phyloP scores from a whole-genome alignment of 1,140 invertebrate genomes.

The Macrostomum lignano region DNA sequence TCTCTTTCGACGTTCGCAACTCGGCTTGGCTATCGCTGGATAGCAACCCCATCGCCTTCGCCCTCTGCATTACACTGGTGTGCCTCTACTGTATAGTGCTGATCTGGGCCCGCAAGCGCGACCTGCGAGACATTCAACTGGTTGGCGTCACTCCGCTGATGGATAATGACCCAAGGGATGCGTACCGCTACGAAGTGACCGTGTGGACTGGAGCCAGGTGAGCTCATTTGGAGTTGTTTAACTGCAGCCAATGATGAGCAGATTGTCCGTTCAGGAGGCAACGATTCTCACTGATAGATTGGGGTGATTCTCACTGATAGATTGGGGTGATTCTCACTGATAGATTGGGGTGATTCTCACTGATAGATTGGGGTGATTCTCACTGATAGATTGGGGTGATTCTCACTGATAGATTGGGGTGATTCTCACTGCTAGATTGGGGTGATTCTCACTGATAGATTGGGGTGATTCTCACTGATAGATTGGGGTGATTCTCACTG shows the following conservation, averaged over 20 bases:
- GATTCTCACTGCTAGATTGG: too few relatives aligned
- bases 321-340: too few relatives aligned
- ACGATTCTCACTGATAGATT: too few relatives aligned
- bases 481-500: too few relatives aligned
- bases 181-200: constrained; percentile 14
- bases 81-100: constrained; percentile 22
- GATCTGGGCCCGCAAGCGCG: constrained; percentile 25
- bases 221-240: constrained; percentile 3
- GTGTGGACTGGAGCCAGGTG: constrained; percentile 14
- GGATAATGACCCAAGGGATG: constrained; percentile 12
- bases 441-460: too few relatives aligned
- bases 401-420: too few relatives aligned
- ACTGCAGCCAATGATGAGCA: not conserved
- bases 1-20: constrained; percentile 10
- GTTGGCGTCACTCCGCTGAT: constrained; percentile 13
- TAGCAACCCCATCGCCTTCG: constrained; percentile 15
- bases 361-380: too few relatives aligned
- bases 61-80: constrained; percentile 21
- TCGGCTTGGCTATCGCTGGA: constrained; percentile 12
- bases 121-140: constrained; percentile 19
- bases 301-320: too few relatives aligned
- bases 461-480: too few relatives aligned
- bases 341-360: too few relatives aligned
- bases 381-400: too few relatives aligned
- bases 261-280: too few relatives aligned